These are phyloP conservation scores for Megalops cyprinoides DNA, from an alignment of 2,797 vertebrate genomes.

Conservation along the genomic window DNA sequence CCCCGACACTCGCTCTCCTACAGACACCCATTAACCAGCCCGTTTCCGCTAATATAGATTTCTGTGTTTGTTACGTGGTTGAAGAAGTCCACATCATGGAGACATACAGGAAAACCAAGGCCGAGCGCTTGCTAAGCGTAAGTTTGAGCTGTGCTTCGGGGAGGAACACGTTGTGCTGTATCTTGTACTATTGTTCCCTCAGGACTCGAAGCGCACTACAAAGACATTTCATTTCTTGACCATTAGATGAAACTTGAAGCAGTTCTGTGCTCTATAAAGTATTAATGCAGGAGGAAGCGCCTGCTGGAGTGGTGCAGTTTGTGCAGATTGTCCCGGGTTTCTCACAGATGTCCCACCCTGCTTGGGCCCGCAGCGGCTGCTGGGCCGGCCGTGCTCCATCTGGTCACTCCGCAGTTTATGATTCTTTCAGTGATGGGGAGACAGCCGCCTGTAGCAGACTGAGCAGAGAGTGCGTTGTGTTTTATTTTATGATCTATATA, in stretches of 20 bases:
- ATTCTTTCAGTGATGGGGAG: not conserved
- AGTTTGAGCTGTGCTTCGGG: not conserved
- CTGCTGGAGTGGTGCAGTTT: slow-evolving; percentile 37
- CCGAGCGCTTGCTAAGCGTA: not conserved
- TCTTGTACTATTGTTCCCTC: not conserved
- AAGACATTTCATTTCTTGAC: slow-evolving; percentile 52
- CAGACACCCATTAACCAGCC: slow-evolving; percentile 48
- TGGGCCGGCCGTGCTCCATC: not conserved
- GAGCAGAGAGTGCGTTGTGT: not conserved
- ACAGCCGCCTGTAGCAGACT: not conserved
- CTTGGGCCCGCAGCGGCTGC: not conserved
- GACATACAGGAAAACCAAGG: not conserved
- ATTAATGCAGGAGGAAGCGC: slow-evolving; percentile 43
- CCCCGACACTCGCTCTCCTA: slow-evolving; percentile 54
- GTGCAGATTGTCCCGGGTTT: not conserved
- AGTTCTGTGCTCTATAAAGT: slow-evolving; percentile 41
- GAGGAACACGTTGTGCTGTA: not conserved
- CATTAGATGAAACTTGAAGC: slow-evolving; percentile 48
- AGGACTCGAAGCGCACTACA: not conserved
- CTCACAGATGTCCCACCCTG: not conserved
- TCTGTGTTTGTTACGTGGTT: not conserved
- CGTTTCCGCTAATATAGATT: slow-evolving; percentile 50
- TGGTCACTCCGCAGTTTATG: not conserved
- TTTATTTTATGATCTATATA: no score
- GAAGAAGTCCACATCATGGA: not conserved